Conservation (phyloP, 2,797 vertebrate species). For the Meriones psammophilus region DNA sequence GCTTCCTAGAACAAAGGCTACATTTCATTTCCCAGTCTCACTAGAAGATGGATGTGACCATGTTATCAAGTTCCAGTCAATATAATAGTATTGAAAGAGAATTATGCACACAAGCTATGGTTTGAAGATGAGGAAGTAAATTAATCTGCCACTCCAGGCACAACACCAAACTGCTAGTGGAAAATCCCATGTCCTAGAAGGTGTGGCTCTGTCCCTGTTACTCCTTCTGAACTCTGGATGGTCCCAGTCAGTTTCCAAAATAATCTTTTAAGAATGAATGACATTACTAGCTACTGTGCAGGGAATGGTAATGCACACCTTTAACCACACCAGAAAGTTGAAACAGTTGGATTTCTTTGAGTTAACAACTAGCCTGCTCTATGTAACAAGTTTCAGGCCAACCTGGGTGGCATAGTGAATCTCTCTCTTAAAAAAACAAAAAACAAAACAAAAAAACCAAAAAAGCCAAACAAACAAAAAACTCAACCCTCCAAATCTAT, state of each 20-base stretch:
- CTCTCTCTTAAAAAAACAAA: background rate
- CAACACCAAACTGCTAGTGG: background rate
- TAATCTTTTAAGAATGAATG: constrained; percentile 3
- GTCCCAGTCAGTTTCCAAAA: constrained; percentile 54
- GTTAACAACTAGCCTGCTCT: background rate
- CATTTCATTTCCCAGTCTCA: background rate
- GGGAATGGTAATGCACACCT: background rate
- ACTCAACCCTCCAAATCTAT: background rate
- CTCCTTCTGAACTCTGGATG: background rate
- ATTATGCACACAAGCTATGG: background rate
- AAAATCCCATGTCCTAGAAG: background rate
- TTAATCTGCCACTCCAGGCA: background rate
- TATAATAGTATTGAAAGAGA: background rate
- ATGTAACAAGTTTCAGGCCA: background rate
- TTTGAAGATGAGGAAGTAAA: constrained; percentile 43
- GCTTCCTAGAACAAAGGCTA: background rate
- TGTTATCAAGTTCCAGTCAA: constrained; percentile 42
- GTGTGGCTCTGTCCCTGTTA: background rate
- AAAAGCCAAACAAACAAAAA: background rate
- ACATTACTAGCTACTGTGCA: background rate
- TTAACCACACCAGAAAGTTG: background rate
- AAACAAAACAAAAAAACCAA: background rate
- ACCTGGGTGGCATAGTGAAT: background rate
- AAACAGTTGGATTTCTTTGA: background rate
- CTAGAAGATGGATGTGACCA: background rate